Evolutionary conservation across 64 coral and sea anemone genomes (phyloP).

Genomic region (Platygyra sinensis): DNA sequence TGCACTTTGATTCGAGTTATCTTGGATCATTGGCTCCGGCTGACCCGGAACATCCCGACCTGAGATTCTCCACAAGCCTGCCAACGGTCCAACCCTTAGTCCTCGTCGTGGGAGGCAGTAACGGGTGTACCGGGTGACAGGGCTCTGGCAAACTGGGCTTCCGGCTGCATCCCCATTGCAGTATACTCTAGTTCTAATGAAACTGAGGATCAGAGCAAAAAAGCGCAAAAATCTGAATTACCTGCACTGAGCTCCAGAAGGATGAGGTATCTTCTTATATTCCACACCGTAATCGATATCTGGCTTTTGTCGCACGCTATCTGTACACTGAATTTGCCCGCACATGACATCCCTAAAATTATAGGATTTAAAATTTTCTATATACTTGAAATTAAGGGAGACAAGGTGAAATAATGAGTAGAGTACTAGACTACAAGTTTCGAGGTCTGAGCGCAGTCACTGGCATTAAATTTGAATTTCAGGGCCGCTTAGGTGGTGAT

Average conservation of each 20-base stretch:
- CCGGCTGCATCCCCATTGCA: no score
- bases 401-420: background rate
- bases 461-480: no score
- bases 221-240: background rate
- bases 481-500: no score
- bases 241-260: background rate
- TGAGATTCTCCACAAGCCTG: background rate
- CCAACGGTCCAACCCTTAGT: background rate
- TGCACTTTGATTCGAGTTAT: no score
- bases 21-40: no score
- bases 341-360: slow-evolving; percentile 29
- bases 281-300: slow-evolving; percentile 24
- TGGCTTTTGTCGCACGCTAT: slow-evolving; percentile 6
- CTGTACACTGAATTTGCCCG: slow-evolving; percentile 41
- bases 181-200: no score
- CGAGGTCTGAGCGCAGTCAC: background rate
- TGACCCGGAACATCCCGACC: background rate
- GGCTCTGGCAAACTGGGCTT: background rate
- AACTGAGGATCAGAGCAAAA: background rate
- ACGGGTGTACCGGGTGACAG: background rate
- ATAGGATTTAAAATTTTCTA: background rate
- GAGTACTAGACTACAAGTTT: background rate
- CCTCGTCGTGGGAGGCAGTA: background rate
- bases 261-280: background rate
- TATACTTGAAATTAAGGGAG: background rate